Evolutionary conservation across 2,797 vertebrate species (phyloP), one percentile per base, ranked within the genome.

Genomic region (Phaenicophaeus curvirostris): DNA sequence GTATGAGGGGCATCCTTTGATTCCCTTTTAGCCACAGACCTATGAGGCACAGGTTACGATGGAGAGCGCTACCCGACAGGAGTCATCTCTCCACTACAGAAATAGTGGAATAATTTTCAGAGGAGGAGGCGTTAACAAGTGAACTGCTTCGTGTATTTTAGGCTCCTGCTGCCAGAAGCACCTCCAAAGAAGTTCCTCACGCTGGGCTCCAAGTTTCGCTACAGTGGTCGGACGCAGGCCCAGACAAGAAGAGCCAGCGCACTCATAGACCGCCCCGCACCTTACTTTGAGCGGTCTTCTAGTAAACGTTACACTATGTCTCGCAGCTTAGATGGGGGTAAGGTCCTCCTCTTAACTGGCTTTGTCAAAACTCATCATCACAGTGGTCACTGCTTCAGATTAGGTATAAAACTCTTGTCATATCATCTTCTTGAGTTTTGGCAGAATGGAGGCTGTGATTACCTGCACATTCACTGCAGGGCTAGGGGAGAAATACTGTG

Each of bases 221-320:
- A 99, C 95, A 99, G 99, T 1, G 99, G 99, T 48, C 98, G 99
- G 71, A 99, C 99, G 0, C 99, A 99, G 96, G 99, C 99, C 5
- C 99, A 99, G 95, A 99, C 99, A 0, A 98, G 99, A 66, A 97
- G 98, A 95, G 99, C 99, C 91, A 99, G 99, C 8, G 98, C 99
- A 1, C 97, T 99, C 97, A 99, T 99, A 93, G 98, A 99, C 71
- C 98, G 99, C 5, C 99, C 99, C 0, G 99, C 99, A 2, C 99
- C 99, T 11, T 98, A 99, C 74, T 99, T 99, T 24, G 99, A 99
- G 62, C 99, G 99, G 30, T 98, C 99, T 11, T 98, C 99, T 79
- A 99, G 99, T 97, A 99, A 99, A 94, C 98, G 99, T 51, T 99
- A 99, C 93, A 99, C 99, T 95, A 99, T 99, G 98, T 99, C 99